Percentiles rank a stretch among this genome's conserved stretches.
phyloP scores from a whole-genome alignment of 2,888 invertebrate species.

The Ptycholaimellus sp. region DNA sequence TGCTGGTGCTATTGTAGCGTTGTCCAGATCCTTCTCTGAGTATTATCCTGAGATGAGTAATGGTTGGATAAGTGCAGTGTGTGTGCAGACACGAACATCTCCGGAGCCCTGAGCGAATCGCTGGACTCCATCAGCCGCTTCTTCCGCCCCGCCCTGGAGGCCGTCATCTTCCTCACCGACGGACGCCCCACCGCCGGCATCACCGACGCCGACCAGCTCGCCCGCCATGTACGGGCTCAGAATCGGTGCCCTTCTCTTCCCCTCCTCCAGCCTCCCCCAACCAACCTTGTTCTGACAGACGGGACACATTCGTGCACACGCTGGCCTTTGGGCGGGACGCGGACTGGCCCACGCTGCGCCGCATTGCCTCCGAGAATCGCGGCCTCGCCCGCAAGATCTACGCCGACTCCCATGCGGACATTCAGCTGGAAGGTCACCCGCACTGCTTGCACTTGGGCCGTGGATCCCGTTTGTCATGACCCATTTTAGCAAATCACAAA shows the following conservation, averaged over 20 bases:
- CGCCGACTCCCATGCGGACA: conserved; percentile 43
- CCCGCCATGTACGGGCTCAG: conserved; percentile 2
- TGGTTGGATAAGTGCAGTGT: too few species aligned
- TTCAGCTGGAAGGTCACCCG: conserved; percentile 37
- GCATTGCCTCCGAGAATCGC: conserved; percentile 39
- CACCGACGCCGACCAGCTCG: not conserved
- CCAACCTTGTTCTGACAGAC: too few species aligned
- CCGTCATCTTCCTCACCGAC: conserved; percentile 28
- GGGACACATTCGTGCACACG: conserved; percentile 36
- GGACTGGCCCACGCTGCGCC: conserved; percentile 40
- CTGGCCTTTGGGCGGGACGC: conserved; percentile 46
- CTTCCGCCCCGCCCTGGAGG: conserved; percentile 5
- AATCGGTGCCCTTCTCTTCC: not conserved
- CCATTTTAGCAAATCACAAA: too few species aligned
- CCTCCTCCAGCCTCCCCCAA: too few species aligned
- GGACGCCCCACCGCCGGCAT: conserved; percentile 26
- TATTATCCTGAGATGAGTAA: too few species aligned
- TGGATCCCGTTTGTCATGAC: too few species aligned
- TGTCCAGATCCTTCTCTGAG: too few species aligned
- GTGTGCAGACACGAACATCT: conserved; percentile 40
- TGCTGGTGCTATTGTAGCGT: too few species aligned
- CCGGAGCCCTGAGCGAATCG: conserved; percentile 37
- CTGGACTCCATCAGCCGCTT: conserved; percentile 31
- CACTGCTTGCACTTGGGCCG: too few species aligned
- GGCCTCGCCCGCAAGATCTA: conserved; percentile 47